Conservation (phyloP, 2,888 invertebrate species). For the Harpagoxenus sublaevis region DNA sequence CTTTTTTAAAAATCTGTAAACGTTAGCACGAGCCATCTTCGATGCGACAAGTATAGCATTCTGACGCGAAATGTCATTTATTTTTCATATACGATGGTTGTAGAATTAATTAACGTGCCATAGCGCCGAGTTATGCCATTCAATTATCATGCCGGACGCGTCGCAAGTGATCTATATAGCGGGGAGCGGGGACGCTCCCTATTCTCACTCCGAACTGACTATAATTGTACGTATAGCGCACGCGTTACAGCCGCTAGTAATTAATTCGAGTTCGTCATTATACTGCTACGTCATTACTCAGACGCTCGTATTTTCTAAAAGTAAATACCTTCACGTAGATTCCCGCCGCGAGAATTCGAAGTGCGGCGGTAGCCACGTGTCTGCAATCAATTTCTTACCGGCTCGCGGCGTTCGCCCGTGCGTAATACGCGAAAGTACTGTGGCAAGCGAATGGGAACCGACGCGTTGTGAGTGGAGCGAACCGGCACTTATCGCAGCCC, state of each 20-base stretch:
- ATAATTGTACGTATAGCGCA: constrained; percentile 55
- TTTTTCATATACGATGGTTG: constrained; percentile 44
- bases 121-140: constrained; percentile 67
- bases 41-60: neutral
- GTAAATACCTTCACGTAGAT: neutral
- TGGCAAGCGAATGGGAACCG: constrained; percentile 26
- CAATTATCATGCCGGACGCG: constrained; percentile 72
- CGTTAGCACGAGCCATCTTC: too few relatives aligned
- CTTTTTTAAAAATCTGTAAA: neutral
- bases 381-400: neutral
- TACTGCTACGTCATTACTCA: constrained; percentile 3
- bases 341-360: neutral
- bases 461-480: constrained; percentile 19
- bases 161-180: constrained; percentile 61
- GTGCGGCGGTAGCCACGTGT: neutral
- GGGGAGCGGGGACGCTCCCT: constrained; percentile 22
- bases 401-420: neutral
- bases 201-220: constrained; percentile 56
- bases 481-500: constrained; percentile 41
- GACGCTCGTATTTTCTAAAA: neutral
- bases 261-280: constrained; percentile 53
- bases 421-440: constrained; percentile 38
- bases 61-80: neutral
- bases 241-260: constrained; percentile 51
- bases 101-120: constrained; percentile 68